Percentiles rank a stretch among this genome's conserved stretches.
Evolutionary conservation across 1,140 invertebrate species (phyloP).

Genomic region (Drosophila cardini): DNA sequence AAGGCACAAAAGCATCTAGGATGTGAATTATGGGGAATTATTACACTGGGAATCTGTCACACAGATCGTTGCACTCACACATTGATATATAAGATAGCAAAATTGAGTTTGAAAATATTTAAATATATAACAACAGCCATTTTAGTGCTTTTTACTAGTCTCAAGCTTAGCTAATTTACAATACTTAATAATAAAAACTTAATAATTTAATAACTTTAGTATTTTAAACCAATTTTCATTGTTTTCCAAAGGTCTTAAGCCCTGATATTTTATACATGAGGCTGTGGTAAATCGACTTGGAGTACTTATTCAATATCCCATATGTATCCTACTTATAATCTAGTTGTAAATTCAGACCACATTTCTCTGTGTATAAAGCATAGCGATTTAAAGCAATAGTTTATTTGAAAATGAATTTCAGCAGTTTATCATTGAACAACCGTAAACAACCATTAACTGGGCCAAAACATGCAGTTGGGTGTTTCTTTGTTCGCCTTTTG

Average conservation of each 20-base stretch:
- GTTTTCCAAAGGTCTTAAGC: no score
- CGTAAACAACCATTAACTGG: constrained; percentile 24
- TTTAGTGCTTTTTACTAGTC: no score
- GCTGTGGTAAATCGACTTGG: no score
- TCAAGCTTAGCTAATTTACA: no score
- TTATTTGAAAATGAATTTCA: not conserved
- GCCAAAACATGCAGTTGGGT: constrained; percentile 14
- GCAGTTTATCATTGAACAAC: constrained; percentile 4
- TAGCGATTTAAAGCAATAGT: not conserved
- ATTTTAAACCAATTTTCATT: no score
- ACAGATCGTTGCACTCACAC: not conserved
- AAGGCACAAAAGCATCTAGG: not conserved
- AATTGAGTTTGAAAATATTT: not conserved
- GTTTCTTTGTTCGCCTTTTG: constrained; percentile 22
- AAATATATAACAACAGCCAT: not conserved
- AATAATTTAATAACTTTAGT: no score
- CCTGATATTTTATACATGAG: no score
- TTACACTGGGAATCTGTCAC: not conserved
- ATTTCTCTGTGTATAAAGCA: not conserved
- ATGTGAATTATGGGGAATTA: constrained; percentile 5
- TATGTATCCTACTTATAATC: no score
- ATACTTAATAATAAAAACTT: no score
- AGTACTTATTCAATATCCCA: no score
- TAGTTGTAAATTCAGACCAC: not conserved
- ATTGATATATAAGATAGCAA: not conserved